Conservation (phyloP, 2,113 vertebrate genomes). For the Centrocercus urophasianus region DNA sequence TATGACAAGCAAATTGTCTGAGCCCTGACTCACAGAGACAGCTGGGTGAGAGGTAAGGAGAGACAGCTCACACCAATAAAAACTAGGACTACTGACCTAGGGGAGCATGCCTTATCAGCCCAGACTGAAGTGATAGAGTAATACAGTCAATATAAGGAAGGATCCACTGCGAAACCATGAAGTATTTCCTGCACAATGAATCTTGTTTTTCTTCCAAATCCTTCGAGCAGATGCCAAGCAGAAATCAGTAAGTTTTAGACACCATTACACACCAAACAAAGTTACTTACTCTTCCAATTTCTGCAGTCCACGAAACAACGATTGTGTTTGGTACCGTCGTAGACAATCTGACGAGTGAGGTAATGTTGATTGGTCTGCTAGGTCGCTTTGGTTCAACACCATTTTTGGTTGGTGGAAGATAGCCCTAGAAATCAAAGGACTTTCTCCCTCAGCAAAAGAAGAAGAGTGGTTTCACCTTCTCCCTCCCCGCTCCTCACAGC, state of each 20-base stretch:
- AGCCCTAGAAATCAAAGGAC: slow-evolving; percentile 82
- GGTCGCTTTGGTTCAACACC: slow-evolving; percentile 99
- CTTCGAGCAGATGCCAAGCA: neutral
- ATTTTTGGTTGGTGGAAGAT: slow-evolving; percentile 99
- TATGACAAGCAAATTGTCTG: neutral
- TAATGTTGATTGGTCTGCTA: slow-evolving; percentile 99
- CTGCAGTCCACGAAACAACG: slow-evolving; percentile 96
- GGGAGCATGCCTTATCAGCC: neutral
- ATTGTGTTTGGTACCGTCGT: slow-evolving; percentile 98
- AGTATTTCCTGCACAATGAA: neutral
- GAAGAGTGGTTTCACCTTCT: neutral
- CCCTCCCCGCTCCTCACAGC: neutral
- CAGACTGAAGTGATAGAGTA: neutral
- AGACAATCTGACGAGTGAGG: slow-evolving; percentile 95
- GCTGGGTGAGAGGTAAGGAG: neutral
- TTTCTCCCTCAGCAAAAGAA: neutral
- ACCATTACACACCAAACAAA: neutral
- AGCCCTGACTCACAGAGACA: neutral
- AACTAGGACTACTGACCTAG: neutral
- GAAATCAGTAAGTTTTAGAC: neutral
- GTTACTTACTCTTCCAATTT: slow-evolving; percentile 93
- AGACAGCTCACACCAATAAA: neutral
- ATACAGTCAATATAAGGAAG: neutral
- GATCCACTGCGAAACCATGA: neutral
- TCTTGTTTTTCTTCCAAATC: neutral